phyloP scores from a whole-genome alignment of 2,888 invertebrate species.

The Digitonthophagus gazella region DNA sequence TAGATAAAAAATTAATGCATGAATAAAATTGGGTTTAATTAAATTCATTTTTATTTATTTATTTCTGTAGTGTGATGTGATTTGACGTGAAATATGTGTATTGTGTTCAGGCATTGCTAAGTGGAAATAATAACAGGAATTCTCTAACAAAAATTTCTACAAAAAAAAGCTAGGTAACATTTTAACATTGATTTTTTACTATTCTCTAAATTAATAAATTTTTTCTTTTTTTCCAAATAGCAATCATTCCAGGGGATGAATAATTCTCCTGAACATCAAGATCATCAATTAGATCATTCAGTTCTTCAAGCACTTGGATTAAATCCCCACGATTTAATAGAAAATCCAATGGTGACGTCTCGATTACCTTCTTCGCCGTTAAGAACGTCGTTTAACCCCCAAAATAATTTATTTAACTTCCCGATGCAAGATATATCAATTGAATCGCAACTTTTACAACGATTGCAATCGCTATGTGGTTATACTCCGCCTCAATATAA shows the following conservation, averaged over 20 bases:
- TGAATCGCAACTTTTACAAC: constrained; percentile 55
- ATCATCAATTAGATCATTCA: constrained; percentile 39
- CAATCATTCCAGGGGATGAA: constrained; percentile 30
- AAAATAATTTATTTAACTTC: constrained; percentile 43
- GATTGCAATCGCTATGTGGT: constrained; percentile 54
- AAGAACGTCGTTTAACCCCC: constrained; percentile 42
- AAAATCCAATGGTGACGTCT: constrained; percentile 46
- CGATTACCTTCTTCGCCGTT: constrained; percentile 48
- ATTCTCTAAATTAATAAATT: too few relatives aligned
- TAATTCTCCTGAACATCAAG: constrained; percentile 33
- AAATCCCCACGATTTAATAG: constrained; percentile 45
- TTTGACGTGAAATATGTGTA: neutral
- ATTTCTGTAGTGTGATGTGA: neutral
- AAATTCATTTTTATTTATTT: neutral
- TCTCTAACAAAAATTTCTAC: neutral
- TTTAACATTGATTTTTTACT: too few relatives aligned
- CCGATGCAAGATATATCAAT: constrained; percentile 40
- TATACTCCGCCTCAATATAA: constrained; percentile 45
- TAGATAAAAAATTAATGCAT: too few relatives aligned
- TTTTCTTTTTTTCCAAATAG: constrained; percentile 26
- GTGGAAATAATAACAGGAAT: neutral
- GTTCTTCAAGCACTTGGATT: constrained; percentile 42
- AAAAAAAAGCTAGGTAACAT: neutral
- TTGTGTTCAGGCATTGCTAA: neutral
- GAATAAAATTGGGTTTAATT: too few relatives aligned